A percentile compares a stretch with the other conserved stretches of the same genome.
phyloP scores from a whole-genome alignment of 2,888 invertebrate species.

The Piscicola geometra region DNA sequence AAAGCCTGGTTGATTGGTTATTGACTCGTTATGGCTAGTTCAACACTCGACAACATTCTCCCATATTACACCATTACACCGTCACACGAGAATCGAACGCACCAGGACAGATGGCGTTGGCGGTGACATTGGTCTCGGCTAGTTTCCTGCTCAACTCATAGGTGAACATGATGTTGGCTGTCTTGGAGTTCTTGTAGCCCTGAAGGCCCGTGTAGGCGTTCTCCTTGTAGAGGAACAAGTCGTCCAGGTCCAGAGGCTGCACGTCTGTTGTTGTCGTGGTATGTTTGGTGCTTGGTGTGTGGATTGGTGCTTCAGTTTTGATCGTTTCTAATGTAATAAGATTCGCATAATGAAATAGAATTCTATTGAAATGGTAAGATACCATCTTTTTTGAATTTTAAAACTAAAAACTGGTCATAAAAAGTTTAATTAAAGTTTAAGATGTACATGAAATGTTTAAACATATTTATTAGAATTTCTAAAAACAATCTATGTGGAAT shows the following conservation, averaged over 20 bases:
- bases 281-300: no score
- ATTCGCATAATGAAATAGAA: not conserved
- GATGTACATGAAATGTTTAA: no score
- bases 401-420: no score
- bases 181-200: constrained; percentile 51
- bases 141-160: constrained; percentile 47
- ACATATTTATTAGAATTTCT: not conserved
- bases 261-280: no score
- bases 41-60: no score
- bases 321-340: not conserved
- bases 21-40: not conserved
- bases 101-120: constrained; percentile 49
- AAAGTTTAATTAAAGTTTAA: no score
- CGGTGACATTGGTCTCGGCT: constrained; percentile 47
- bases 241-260: constrained; percentile 46
- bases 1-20: constrained; percentile 44
- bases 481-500: not conserved
- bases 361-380: no score
- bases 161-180: constrained; percentile 47
- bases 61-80: no score
- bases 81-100: no score
- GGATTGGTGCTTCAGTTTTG: no score
- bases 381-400: no score
- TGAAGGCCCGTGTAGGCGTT: constrained; percentile 46
- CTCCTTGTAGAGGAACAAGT: constrained; percentile 47